These are phyloP conservation scores for Chlorodrepanis virens DNA, from an alignment of 2,113 vertebrate species.

Conservation along the genomic window DNA sequence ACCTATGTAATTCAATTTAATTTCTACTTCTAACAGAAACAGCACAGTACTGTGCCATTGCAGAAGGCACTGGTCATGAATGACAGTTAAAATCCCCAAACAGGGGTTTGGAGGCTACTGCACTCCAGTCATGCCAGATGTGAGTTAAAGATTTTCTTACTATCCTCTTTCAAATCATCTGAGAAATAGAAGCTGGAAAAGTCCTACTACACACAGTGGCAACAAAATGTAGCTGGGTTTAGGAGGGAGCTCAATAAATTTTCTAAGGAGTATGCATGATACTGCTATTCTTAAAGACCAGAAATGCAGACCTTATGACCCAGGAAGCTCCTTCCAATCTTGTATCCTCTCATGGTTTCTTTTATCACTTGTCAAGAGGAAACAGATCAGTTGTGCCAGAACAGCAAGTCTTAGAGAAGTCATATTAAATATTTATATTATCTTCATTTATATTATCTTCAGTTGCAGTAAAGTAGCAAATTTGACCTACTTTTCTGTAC, in stretches of 20 bases:
- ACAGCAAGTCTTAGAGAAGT: neutral
- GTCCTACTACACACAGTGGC: neutral
- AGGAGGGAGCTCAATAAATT: neutral
- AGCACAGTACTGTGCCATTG: neutral
- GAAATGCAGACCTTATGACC: neutral
- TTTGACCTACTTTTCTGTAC: neutral
- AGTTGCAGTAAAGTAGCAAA: neutral
- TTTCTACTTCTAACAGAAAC: neutral
- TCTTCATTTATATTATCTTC: neutral
- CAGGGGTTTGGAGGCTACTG: neutral
- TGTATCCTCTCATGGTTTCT: neutral
- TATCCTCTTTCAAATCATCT: neutral
- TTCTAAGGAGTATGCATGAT: neutral
- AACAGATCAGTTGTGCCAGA: neutral
- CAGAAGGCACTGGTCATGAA: neutral
- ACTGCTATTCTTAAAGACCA: neutral
- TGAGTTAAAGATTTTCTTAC: neutral
- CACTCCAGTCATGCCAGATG: neutral
- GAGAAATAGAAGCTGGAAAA: neutral
- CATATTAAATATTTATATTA: conserved; percentile 23
- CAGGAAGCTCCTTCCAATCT: neutral
- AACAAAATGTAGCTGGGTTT: neutral
- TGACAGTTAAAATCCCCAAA: neutral
- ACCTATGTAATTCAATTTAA: neutral
- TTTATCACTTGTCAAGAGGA: neutral